Evolutionary conservation across 2,888 invertebrate genomes (phyloP).

Genomic region (Aphodius sticticus): DNA sequence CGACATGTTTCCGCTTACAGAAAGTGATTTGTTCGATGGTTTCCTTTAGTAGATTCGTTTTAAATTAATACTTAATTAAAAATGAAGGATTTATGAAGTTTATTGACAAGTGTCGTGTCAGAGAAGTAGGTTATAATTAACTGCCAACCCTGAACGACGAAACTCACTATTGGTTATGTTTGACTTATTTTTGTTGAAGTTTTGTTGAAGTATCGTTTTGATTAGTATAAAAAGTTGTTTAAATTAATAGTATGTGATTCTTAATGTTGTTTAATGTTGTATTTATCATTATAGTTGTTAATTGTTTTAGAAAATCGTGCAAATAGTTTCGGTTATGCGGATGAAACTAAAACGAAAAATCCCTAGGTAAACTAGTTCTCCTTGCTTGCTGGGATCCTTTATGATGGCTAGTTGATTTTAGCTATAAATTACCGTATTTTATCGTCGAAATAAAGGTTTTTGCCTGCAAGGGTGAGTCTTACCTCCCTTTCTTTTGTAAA

Average conservation of each 20-base stretch:
- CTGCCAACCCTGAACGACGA: not conserved
- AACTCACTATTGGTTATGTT: not conserved
- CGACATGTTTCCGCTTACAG: slow-evolving; percentile 24
- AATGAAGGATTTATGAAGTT: not conserved
- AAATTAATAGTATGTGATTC: not conserved
- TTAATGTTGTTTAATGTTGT: not conserved
- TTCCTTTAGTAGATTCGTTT: not conserved
- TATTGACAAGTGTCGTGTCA: slow-evolving; percentile 4
- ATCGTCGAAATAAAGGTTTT: not conserved
- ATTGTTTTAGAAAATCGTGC: not conserved
- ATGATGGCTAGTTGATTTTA: not conserved
- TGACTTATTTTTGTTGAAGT: not conserved
- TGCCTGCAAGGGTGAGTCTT: not conserved
- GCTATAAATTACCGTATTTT: not conserved
- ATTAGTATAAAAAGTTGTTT: not conserved
- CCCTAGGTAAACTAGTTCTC: not conserved
- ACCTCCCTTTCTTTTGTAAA: not conserved
- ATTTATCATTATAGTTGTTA: not conserved
- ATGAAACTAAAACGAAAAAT: not conserved
- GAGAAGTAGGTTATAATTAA: not conserved
- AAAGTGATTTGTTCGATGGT: slow-evolving; percentile 10
- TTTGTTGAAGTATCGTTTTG: not conserved
- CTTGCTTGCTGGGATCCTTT: not conserved
- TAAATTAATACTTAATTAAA: not conserved
- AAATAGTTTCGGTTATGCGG: not conserved